Base-by-base conservation (phyloP, 2,113 vertebrate genomes). In the Fulmarus glacialis region DNA sequence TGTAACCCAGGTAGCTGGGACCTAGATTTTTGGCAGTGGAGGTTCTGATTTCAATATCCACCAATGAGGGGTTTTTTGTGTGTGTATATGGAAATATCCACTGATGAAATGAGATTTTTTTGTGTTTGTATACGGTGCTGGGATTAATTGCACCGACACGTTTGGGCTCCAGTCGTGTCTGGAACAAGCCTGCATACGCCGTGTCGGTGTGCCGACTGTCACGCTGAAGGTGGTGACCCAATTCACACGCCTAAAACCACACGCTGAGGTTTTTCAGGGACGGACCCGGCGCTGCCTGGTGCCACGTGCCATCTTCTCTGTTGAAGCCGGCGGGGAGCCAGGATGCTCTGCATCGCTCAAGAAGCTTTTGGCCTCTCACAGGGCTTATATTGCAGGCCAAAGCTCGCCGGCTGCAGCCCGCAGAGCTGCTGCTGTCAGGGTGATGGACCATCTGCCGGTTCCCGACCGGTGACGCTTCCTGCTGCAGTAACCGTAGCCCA, bases 191-290 rank as follows among this genome's bases (percentile, higher is more conserved):
- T 55, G 34, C 23, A 23, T 1, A 5, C 14, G 5, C 52, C 5
- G 0, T 15, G 11, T 4, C 2, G 0, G 8, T 6, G 11, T 58
- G 34, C 32, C 1, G 3, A 29, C 27, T 1, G 4, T 42, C 78
- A 5, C 11, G 0, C 42, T 8, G 15, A 8, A 36, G 27, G 6
- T 15, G 21, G 38, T 16, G 42, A 22, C 67, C 29, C 40, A 14
- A 8, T 38, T 13, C 38, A 23, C 27, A 36, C 2, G 0, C 53
- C 14, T 32, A 4, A 22, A 60, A 32, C 32, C 15, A 38, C 36
- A 15, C 2, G 0, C 11, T 4, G 30, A 36, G 29, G 24, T 26
- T 55, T 53, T 40, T n/a, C 66, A 53, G 66, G 58, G 62, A 15
- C 0, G 2, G 42, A 47, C 24, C 42, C 4, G 1, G 24, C 4